Base-by-base conservation (phyloP, 2,888 invertebrate genomes). In the Griposia aprilina region DNA sequence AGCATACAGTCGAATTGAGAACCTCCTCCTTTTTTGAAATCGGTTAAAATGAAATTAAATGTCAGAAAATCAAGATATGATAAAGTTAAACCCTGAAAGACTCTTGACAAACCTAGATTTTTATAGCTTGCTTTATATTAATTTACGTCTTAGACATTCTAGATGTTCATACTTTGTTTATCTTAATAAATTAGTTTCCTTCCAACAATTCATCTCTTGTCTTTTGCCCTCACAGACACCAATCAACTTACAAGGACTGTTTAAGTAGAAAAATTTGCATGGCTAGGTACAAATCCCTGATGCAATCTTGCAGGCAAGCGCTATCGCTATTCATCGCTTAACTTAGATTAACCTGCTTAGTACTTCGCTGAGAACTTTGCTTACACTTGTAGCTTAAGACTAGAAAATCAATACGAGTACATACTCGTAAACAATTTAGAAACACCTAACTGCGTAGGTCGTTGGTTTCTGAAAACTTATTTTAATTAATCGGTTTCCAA, bases 191-290 rank as follows among this genome's bases (percentile, higher is more conserved):
- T 6, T 2, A 26, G 11, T 48, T 48, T 66, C 26, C 10, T 66
- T 66, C 6, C 20, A 20, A 48, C 3, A 11, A 50, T 36, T 36
- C n/a, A 68, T 60, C 26, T 60, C 3, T 30, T 45, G 45, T 8
- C 13, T 13, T n/a, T 65, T 30, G n/a, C 55, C 48, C 17, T 50
- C 1, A 79, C 57, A 72, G 71, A 79, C 57, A 50, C 26, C 17
- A 78, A 79, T 72, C 50, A 72, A 65, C 23, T 72, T 50, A 30
- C 26, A 80, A 45, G 11, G 36, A 57, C 48, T 74, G 60, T 74
- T 74, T 67, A 74, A 55, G 7, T 62, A 41, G 26, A 80, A 57
- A 30, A 80, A 70, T 81, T 48, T 81, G 76, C 81, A 69, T 81
- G 55, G 30, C 7, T 52, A 20, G 20, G 36, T 36, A 66, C 81